Conservation (phyloP, 2,888 invertebrate species). For the Phania funesta region DNA sequence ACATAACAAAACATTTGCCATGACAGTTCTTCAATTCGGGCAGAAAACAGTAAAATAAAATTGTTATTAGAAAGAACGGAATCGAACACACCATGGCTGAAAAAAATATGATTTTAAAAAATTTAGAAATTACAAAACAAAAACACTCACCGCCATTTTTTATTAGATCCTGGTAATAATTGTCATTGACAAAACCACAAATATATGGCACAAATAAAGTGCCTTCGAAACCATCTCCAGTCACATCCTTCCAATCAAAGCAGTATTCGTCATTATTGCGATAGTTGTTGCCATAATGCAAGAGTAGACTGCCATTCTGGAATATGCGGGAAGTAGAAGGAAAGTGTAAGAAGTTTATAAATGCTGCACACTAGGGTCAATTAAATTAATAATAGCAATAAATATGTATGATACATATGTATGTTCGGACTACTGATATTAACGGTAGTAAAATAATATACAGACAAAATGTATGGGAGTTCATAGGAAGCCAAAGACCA, state of each 20-base stretch:
- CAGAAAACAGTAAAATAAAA: not conserved
- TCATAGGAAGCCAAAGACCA: too few species aligned
- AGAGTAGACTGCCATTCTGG: conserved; percentile 3
- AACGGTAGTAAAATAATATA: too few species aligned
- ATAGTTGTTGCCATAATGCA: not conserved
- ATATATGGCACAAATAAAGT: not conserved
- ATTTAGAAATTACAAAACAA: not conserved
- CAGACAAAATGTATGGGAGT: too few species aligned
- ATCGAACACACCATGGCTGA: not conserved
- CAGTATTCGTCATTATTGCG: not conserved
- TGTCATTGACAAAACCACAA: not conserved
- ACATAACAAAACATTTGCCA: conserved; percentile 17
- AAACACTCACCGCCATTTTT: conserved; percentile 15
- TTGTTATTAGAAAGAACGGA: not conserved
- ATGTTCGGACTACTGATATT: too few species aligned
- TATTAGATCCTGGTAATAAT: not conserved
- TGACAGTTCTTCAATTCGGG: not conserved
- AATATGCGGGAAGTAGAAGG: not conserved
- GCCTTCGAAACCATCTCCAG: not conserved
- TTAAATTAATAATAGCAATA: too few species aligned
- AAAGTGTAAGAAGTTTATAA: too few species aligned
- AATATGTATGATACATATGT: too few species aligned
- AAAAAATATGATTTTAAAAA: not conserved
- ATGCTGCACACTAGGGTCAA: too few species aligned
- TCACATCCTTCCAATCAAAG: not conserved